Evolutionary conservation across 2,797 vertebrate genomes (phyloP), one percentile per base, ranked within the genome.

Genomic region (Paratrypauchen microcephalus): DNA sequence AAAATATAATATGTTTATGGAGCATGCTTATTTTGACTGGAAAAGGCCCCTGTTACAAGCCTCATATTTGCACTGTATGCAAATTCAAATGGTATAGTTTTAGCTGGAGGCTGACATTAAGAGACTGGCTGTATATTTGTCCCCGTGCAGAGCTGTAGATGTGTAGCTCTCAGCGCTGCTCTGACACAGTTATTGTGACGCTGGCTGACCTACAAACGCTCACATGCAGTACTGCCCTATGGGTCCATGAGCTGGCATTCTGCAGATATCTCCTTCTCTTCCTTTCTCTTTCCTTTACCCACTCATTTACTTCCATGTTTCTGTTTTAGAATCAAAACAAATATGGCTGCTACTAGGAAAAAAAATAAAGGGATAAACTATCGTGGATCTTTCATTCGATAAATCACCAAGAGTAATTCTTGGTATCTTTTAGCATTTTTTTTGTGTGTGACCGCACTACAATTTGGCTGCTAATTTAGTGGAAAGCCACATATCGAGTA

Each of bases 161-260:
- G 13, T 47, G 39, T 9, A 36, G 32, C 68, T 67, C 36, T 56
- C 68, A 67, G 77, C 73, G 76, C 79, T 71, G 74, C 26, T 80
- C 62, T 81, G 78, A 78, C 80, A 74, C 64, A 70, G 89, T 92
- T 91, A 90, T 92, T 90, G 89, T 82, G 88, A 88, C 87, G 84
- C 88, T 87, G 83, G 86, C 85, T 91, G 90, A 90, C 90, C 90
- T 91, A 92, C 88, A 88, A 92, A 91, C 84, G 80, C 82, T 90
- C 88, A 89, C 90, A 90, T 89, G 89, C 73, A 88, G 88, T 67
- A 77, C 85, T 89, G 87, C 86, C 89, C 89, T 82, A 76, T 72
- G 83, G 89, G 89, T 87, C 84, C 79, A 81, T 91, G 87, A 89
- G 84, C 83, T 78, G 76, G 84, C 80, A 81, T 84, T 81, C 81